Conservation (phyloP, 2,113 vertebrate genomes). For the Cololabis saira region DNA sequence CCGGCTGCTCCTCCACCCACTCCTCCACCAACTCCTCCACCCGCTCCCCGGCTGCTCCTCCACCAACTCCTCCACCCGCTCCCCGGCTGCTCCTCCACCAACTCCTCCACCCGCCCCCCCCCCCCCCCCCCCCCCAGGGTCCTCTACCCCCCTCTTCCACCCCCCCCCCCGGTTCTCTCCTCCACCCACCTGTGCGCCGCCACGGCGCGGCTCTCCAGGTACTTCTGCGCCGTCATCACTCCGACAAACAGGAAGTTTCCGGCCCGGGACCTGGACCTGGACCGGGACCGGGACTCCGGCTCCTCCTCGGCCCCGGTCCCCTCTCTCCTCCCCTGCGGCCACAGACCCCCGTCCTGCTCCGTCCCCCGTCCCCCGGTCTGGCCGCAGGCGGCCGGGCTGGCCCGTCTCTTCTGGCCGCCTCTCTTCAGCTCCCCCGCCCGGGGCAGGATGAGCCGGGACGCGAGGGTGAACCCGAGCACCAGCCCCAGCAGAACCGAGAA, state of each 20-base stretch:
- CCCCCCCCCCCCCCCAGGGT: too few species aligned
- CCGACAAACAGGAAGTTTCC: slow-evolving; percentile 91
- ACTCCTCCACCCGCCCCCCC: too few species aligned
- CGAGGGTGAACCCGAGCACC: slow-evolving; percentile 92
- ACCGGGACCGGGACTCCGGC: too few species aligned
- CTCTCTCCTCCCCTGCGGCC: too few species aligned
- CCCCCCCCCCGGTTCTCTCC: too few species aligned
- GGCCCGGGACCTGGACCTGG: slow-evolving; percentile 73
- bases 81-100: too few species aligned
- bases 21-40: too few species aligned
- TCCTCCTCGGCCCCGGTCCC: too few species aligned
- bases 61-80: too few species aligned
- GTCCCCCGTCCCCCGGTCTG: slow-evolving; percentile 71
- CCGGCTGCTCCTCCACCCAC: too few species aligned
- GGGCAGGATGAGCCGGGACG: slow-evolving; percentile 89
- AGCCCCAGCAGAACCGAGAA: slow-evolving; percentile 91
- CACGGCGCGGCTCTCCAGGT: slow-evolving; percentile 92
- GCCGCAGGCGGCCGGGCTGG: slow-evolving; percentile 69
- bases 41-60: too few species aligned
- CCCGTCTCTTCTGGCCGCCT: slow-evolving; percentile 83
- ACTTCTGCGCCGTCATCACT: slow-evolving; percentile 97
- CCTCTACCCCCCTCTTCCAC: too few species aligned
- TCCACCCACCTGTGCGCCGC: slow-evolving; percentile 90
- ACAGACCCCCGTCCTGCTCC: slow-evolving; percentile 67
- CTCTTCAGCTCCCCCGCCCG: slow-evolving; percentile 86